Conservation (phyloP, 2,113 vertebrate genomes). For the Leucosticte australis region DNA sequence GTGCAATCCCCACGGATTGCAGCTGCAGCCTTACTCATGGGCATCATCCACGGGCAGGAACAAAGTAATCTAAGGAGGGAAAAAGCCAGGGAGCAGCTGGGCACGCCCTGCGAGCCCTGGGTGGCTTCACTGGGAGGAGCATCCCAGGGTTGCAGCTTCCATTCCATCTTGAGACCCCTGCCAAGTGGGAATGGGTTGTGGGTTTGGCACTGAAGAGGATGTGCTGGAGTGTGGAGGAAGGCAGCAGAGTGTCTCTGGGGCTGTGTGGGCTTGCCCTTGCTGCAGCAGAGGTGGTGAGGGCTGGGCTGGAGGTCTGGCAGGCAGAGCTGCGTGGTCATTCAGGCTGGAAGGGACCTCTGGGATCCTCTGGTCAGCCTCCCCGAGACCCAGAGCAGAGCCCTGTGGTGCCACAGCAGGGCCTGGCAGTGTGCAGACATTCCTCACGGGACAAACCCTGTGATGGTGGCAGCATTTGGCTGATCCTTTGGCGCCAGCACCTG, state of each 20-base stretch:
- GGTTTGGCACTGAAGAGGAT: not conserved
- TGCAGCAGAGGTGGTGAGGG: not conserved
- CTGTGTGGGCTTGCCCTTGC: not conserved
- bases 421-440: not conserved
- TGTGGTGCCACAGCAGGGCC: not conserved
- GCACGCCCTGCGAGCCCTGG: not conserved
- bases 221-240: not conserved
- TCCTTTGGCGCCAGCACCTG: not conserved
- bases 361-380: not conserved
- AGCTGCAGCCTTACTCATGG: constrained; percentile 33
- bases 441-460: not conserved
- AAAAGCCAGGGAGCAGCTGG: constrained; percentile 2
- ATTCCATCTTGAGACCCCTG: not conserved
- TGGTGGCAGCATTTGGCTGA: not conserved
- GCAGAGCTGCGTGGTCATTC: accelerated
- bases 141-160: not conserved
- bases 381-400: not conserved
- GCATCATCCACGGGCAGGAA: not conserved
- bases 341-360: not conserved
- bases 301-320: not conserved
- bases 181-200: not conserved
- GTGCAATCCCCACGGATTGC: constrained; percentile 11
- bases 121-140: not conserved
- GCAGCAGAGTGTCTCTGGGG: not conserved
- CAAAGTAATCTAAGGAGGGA: not conserved